phyloP scores from a whole-genome alignment of 1,140 invertebrate genomes.

The Diorhabda carinulata region DNA sequence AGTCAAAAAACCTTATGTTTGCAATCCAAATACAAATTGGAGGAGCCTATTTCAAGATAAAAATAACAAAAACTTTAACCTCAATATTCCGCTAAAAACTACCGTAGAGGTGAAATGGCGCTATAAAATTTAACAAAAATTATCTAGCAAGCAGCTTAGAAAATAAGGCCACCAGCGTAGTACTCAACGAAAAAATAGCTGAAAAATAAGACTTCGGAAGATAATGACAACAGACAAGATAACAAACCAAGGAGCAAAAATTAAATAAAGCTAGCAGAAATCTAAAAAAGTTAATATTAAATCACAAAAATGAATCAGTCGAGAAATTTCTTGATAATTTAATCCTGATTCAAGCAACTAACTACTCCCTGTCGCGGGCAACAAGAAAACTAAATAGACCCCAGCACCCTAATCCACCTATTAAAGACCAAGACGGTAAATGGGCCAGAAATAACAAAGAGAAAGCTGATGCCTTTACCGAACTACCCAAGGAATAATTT shows the following conservation, averaged over 20 bases:
- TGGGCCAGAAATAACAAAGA: constrained; percentile 19
- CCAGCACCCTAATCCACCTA: constrained; percentile 14
- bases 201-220: constrained; percentile 13
- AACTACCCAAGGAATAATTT: not conserved
- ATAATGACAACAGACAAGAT: constrained; percentile 7
- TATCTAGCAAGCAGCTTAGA: not conserved
- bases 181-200: not conserved
- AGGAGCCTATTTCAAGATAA: too few relatives aligned
- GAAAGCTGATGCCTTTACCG: constrained; percentile 6
- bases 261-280: constrained; percentile 12
- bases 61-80: not conserved
- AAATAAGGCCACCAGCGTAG: not conserved
- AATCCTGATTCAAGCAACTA: constrained; percentile 3
- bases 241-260: not conserved
- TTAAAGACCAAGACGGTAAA: constrained; percentile 22
- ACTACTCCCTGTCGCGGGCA: constrained; percentile 30
- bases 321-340: constrained; percentile 19
- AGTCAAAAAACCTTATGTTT: too few relatives aligned
- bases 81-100: not conserved
- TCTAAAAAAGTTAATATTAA: constrained; percentile 21
- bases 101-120: not conserved
- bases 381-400: constrained; percentile 25
- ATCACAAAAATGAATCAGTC: constrained; percentile 23
- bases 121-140: not conserved
- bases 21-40: too few relatives aligned